phyloP scores from a whole-genome alignment of 2,888 invertebrate species.

The Ceraclea dissimilis region DNA sequence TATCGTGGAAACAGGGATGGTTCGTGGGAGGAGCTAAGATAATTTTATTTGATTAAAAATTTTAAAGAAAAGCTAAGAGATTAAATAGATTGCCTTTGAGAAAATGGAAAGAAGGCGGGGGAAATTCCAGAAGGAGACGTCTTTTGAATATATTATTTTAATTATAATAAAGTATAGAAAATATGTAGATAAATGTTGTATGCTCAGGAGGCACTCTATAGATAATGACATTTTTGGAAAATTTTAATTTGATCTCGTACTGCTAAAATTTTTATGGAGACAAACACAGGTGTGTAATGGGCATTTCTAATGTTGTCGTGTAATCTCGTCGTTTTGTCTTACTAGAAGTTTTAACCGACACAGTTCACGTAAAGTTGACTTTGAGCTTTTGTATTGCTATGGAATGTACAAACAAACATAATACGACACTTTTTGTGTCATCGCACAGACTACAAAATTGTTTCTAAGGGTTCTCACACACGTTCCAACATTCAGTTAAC shows the following conservation, averaged over 20 bases:
- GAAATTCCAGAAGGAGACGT: background rate
- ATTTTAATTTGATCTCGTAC: background rate
- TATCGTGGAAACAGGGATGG: conserved; percentile 19
- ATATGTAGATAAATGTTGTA: background rate
- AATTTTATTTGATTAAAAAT: conserved; percentile 11
- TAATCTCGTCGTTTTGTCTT: no score
- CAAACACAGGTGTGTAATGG: no score
- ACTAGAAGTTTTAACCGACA: no score
- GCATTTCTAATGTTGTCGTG: no score
- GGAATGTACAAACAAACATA: no score
- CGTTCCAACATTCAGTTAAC: no score
- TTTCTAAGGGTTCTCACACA: no score
- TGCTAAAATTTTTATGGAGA: no score
- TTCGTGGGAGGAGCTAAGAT: conserved; percentile 6
- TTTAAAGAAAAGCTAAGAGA: conserved; percentile 30
- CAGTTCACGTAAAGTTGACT: no score
- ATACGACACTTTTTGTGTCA: no score
- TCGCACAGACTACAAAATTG: no score
- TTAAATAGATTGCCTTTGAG: conserved; percentile 5
- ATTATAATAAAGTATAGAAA: background rate
- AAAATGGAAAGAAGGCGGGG: background rate
- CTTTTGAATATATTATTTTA: background rate
- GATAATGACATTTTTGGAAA: background rate
- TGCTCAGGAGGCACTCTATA: background rate
- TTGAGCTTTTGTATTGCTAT: no score